Evolutionary conservation across 2,888 invertebrate genomes (phyloP).

Genomic region (Hirtodrosophila confusa): DNA sequence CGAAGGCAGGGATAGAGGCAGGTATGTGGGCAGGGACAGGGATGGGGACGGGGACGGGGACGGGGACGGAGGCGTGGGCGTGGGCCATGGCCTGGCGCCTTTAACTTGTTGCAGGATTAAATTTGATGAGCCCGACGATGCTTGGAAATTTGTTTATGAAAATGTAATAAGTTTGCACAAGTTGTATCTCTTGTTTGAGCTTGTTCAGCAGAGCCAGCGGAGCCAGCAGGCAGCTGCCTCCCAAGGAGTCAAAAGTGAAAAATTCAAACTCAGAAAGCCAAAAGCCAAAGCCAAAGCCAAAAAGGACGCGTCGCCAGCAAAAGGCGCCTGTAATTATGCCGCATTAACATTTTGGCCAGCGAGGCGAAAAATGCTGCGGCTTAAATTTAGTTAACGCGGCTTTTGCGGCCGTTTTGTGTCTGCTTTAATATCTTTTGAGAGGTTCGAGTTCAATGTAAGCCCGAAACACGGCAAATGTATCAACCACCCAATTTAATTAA

Average conservation of each 20-base stretch:
- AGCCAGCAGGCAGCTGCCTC: not conserved
- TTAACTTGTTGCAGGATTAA: constrained; percentile 70
- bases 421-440: constrained; percentile 47
- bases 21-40: not conserved
- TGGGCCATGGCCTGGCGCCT: constrained; percentile 25
- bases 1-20: not conserved
- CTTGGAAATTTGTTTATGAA: constrained; percentile 62
- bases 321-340: constrained; percentile 63
- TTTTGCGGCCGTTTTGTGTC: constrained; percentile 41
- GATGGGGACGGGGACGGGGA: not conserved
- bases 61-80: not conserved
- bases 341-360: constrained; percentile 71
- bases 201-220: not conserved
- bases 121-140: constrained; percentile 48
- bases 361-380: constrained; percentile 59
- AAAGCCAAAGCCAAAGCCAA: constrained; percentile 14
- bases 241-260: constrained; percentile 5
- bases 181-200: constrained; percentile 19
- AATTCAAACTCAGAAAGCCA: not conserved
- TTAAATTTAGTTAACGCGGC: constrained; percentile 63
- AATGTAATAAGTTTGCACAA: constrained; percentile 61
- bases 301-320: constrained; percentile 17
- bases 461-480: constrained; percentile 30
- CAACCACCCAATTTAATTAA: constrained; percentile 68
- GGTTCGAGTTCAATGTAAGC: constrained; percentile 34